Evolutionary conservation across 1,140 invertebrate genomes (phyloP).

Genomic region (Aleiodes sp.): DNA sequence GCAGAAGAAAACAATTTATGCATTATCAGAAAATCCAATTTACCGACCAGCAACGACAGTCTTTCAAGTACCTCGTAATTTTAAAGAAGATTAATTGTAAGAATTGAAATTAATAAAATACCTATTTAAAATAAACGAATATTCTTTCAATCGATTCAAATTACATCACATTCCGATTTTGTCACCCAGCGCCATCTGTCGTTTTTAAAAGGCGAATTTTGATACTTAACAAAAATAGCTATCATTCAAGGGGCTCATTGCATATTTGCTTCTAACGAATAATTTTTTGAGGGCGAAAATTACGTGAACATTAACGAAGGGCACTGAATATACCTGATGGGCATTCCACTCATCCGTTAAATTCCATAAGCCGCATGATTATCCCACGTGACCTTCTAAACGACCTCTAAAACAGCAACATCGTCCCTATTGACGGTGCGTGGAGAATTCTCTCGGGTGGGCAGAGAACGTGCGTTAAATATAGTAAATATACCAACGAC

Average conservation of each 20-base stretch:
- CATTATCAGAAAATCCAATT: constrained; percentile 45
- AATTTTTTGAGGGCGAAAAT: neutral
- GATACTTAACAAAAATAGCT: too few species aligned
- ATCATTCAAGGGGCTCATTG: neutral
- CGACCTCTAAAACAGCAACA: constrained; percentile 26
- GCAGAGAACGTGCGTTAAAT: neutral
- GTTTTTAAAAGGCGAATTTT: too few species aligned
- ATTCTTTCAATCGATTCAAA: too few species aligned
- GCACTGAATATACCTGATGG: neutral
- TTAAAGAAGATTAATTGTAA: constrained; percentile 40
- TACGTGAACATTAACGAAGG: neutral
- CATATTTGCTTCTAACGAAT: neutral
- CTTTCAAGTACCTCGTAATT: constrained; percentile 42
- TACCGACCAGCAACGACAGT: constrained; percentile 39
- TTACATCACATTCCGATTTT: too few species aligned
- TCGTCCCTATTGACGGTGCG: neutral
- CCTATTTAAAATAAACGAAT: too few species aligned
- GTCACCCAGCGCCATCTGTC: too few species aligned
- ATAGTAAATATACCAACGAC: neutral
- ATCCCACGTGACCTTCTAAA: constrained; percentile 28
- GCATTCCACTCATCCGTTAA: neutral
- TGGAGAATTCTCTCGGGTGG: neutral
- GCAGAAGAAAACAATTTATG: constrained; percentile 42
- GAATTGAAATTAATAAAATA: too few species aligned
- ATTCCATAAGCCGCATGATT: constrained; percentile 1